phyloP scores from a whole-genome alignment of 2,888 invertebrate genomes.

The Poecilus cupreus region DNA sequence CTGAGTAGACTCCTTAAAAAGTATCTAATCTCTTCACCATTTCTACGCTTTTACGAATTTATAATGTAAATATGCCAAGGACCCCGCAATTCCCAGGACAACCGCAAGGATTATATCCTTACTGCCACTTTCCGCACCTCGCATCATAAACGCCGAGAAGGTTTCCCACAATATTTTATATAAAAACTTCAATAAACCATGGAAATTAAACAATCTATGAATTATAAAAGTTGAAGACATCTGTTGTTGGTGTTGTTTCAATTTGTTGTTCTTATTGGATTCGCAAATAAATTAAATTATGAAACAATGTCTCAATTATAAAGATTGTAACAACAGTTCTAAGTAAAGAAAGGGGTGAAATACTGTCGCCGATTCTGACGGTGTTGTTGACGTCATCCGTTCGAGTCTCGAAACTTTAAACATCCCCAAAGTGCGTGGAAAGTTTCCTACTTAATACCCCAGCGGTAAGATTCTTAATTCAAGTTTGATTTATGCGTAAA shows the following conservation, averaged over 20 bases:
- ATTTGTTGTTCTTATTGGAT: too few relatives aligned
- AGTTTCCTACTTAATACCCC: neutral
- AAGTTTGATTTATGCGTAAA: slow-evolving; percentile 53
- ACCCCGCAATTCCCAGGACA: neutral
- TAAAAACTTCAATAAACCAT: too few relatives aligned
- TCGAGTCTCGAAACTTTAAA: neutral
- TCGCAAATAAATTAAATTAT: too few relatives aligned
- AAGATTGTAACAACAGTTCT: neutral
- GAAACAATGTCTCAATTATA: too few relatives aligned
- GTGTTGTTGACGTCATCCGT: neutral
- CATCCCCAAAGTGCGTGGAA: neutral
- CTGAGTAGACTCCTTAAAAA: neutral
- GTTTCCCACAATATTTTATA: too few relatives aligned
- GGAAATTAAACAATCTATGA: too few relatives aligned
- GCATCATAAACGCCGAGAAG: too few relatives aligned
- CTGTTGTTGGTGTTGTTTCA: too few relatives aligned
- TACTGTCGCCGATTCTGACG: neutral
- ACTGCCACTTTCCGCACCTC: too few relatives aligned
- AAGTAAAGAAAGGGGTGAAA: neutral
- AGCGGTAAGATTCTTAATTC: slow-evolving; percentile 49
- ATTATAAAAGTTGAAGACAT: too few relatives aligned
- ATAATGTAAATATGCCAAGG: slow-evolving; percentile 11
- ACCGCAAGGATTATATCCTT: neutral
- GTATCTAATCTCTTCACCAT: neutral
- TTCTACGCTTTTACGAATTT: neutral